phyloP scores from a whole-genome alignment of 35 echinoderm and acorn worm species.

The Apostichopus parvimensis region DNA sequence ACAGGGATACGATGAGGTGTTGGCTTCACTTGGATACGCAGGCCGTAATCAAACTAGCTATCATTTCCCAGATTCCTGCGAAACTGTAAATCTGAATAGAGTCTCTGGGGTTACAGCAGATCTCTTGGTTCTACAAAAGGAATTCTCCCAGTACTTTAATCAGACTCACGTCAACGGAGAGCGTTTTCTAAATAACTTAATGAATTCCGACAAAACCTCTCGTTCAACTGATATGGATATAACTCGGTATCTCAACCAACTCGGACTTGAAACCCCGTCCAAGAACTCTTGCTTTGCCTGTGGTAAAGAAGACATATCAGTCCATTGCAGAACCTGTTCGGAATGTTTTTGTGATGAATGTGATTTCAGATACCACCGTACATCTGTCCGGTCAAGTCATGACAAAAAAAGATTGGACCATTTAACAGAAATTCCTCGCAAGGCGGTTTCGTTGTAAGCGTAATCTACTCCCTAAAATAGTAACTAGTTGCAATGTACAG shows the following conservation, averaged over 20 bases:
- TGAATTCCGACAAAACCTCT: no score
- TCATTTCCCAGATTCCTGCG: neutral
- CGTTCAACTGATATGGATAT: neutral
- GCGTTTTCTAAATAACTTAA: neutral
- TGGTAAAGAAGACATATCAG: neutral
- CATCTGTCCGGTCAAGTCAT: no score
- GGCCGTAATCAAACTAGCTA: neutral
- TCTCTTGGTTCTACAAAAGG: slow-evolving; percentile 30
- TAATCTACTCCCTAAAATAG: no score
- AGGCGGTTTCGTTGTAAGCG: no score
- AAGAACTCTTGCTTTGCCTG: neutral
- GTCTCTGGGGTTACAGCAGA: slow-evolving; percentile 36
- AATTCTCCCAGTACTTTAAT: slow-evolving; percentile 8
- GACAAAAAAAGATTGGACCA: no score
- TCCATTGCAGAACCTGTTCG: slow-evolving; percentile 8
- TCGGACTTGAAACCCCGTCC: neutral
- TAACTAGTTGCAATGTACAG: no score
- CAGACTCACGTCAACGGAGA: slow-evolving; percentile 27
- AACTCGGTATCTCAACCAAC: no score
- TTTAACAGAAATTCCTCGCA: no score
- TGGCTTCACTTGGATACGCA: neutral
- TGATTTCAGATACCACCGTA: neutral
- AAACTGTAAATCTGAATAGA: neutral
- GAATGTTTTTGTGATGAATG: neutral
- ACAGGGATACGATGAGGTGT: neutral